phyloP scores from a whole-genome alignment of 2,888 invertebrate genomes.

The Acanthacorydalis orientalis region DNA sequence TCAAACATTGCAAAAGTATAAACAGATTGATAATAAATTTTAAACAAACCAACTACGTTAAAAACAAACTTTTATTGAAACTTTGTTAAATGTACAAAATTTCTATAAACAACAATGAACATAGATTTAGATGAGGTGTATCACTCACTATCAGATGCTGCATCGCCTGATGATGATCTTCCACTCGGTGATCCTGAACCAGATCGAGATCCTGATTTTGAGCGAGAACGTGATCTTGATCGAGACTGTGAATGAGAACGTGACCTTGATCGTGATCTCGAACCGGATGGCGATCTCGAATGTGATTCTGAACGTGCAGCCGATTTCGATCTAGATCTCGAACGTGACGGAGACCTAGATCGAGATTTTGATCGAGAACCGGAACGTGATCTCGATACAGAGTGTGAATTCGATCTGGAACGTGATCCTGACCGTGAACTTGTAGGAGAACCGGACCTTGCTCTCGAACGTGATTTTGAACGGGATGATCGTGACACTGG shows the following conservation, averaged over 20 bases:
- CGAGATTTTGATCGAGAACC: slow-evolving; percentile 18
- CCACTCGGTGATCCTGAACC: slow-evolving; percentile 16
- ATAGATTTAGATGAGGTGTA: too few species aligned
- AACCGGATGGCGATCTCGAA: slow-evolving; percentile 19
- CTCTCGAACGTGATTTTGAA: slow-evolving; percentile 1
- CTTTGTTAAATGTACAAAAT: too few species aligned
- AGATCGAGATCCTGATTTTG: slow-evolving; percentile 16
- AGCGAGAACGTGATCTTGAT: slow-evolving; percentile 15
- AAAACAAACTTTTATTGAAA: too few species aligned
- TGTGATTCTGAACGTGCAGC: slow-evolving; percentile 22
- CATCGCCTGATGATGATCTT: slow-evolving; percentile 7
- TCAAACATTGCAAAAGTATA: too few species aligned
- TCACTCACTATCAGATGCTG: not conserved
- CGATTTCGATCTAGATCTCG: slow-evolving; percentile 24
- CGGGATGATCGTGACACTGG: slow-evolving; percentile 17
- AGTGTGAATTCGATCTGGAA: slow-evolving; percentile 10
- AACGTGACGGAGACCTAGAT: slow-evolving; percentile 17
- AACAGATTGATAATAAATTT: too few species aligned
- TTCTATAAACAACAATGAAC: too few species aligned
- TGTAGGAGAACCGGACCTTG: slow-evolving; percentile 18
- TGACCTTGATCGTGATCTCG: slow-evolving; percentile 16
- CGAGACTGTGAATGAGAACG: slow-evolving; percentile 17
- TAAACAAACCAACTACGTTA: too few species aligned
- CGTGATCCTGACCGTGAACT: slow-evolving; percentile 12
- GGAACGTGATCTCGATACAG: slow-evolving; percentile 17